Base-by-base conservation (phyloP, 2,113 vertebrate genomes). In the Pachypanchax playfairii region DNA sequence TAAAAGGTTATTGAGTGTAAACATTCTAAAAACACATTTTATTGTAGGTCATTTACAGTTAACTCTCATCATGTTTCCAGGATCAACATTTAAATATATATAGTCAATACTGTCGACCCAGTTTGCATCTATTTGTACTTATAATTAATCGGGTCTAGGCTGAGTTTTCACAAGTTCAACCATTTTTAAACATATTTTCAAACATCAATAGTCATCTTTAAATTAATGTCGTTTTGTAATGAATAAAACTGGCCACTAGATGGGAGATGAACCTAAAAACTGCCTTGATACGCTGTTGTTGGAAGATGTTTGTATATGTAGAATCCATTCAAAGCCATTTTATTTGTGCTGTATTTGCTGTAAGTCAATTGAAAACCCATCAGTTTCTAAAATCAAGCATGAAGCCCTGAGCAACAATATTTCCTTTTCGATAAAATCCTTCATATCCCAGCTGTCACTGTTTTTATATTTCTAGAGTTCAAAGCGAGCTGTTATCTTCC, bases 171-270 rank as follows among this genome's bases (percentile, higher is more conserved):
- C n/a, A n/a, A n/a, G n/a, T n/a, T n/a, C n/a, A 39, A 39, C 9
- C 33, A 35, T 35, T 9, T 12, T 35, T 35, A 10, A 31, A 31
- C 29, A 31, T 31, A 6, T 31, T 10, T 31, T 9, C 33, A 35
- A n/a, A n/a, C n/a, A n/a, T n/a, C n/a, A n/a, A n/a, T n/a, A n/a
- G n/a, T n/a, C n/a, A 33, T 17, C 41, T 25, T 4, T 14, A 24
- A 22, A 48, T 15, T 14, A 13, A 24, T 11, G 44, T 18, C 18
- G 8, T 1, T 11, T 7, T 22, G 18, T 8, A 36, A 21, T 52
- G 22, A 36, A 22, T 28, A 9, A 28, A 22, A 1, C 54, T 67
- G 57, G 44, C 73, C 86, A 88, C 76, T 73, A 87, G 83, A 54
- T 80, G 88, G 83, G 15, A 52, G 20, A 14, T 31, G 25, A 24